Evolutionary conservation across 2,888 invertebrate species (phyloP), one percentile per base, ranked within the genome.

Genomic region (Cantharis lateralis): DNA sequence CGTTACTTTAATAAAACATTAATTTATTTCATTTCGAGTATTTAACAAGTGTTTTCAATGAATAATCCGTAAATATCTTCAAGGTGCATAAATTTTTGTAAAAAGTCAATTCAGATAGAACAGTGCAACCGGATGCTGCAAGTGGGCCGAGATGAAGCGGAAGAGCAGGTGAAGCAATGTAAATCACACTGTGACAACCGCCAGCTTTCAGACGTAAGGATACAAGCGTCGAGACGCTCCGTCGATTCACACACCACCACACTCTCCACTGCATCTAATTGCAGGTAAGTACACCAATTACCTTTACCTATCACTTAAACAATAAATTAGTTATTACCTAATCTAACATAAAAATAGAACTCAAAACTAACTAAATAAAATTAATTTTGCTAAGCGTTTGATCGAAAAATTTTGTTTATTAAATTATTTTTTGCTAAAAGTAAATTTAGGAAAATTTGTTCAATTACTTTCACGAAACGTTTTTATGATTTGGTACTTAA

Each of bases 141-240:
- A 84, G 82, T 84, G 83, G 83, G 82, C 82, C 83, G 84, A 81
- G 83, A 83, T 85, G 85, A 85, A 83, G 84, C 85, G 85, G 85
- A 85, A 85, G 85, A 84, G 82, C 85, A 85, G 85, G 85, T 85
- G 85, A 84, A 85, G 82, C 76, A 79, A 80, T 80, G 84, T 85
- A 85, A 84, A 85, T 85, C 85, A 85, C 82, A 79, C 80, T 74
- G 74, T 79, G 81, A 81, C 82, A 80, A 80, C 79, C 75, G 77
- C 80, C 73, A 73, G 80, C 78, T 75, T 76, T 78, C 70, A 76
- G 68, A 75, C 26, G 16, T 66, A 66, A 71, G 71, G 77, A 71
- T 72, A 73, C 73, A 64, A 77, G 66, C 74, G 71, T 75, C 77
- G 77, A 68, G 73, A 77, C 77, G 77, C 68, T 74, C 73, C 66